Percentiles rank a stretch among this genome's conserved stretches.
Evolutionary conservation across 1,140 invertebrate genomes (phyloP).

Genomic region (Psilanteris sp.): DNA sequence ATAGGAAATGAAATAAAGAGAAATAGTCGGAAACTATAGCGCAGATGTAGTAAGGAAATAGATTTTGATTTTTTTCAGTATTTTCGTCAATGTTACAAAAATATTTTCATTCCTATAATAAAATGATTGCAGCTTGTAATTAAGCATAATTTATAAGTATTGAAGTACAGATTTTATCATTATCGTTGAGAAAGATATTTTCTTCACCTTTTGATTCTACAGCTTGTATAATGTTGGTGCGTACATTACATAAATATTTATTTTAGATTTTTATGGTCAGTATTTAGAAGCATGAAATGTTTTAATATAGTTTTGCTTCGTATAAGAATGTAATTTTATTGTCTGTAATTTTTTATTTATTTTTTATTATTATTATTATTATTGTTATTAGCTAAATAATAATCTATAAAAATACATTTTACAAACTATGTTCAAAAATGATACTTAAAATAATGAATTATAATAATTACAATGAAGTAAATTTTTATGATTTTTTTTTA

Average conservation of each 20-base stretch:
- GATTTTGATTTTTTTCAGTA: conserved; percentile 4
- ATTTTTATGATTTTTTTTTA: too few relatives aligned
- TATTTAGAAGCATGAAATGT: conserved; percentile 3
- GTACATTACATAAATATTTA: conserved; percentile 29
- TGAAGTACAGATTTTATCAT: conserved; percentile 32
- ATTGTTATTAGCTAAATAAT: too few relatives aligned
- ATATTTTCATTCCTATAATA: conserved; percentile 9
- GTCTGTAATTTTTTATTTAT: too few relatives aligned
- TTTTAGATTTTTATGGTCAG: conserved; percentile 13
- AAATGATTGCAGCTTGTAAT: conserved; percentile 37
- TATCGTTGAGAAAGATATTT: conserved; percentile 25
- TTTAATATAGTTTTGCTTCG: too few relatives aligned
- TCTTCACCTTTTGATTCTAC: conserved; percentile 15
- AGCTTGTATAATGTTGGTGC: conserved; percentile 37
- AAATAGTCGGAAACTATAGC: background rate
- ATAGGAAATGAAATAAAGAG: background rate
- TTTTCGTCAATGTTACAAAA: background rate
- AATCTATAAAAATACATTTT: too few relatives aligned
- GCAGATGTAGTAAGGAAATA: conserved; percentile 1
- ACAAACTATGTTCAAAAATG: too few relatives aligned
- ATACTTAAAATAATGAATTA: too few relatives aligned
- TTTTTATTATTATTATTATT: too few relatives aligned
- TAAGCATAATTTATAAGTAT: conserved; percentile 23
- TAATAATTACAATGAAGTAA: too few relatives aligned
- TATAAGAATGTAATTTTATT: too few relatives aligned